Conservation (phyloP, 2,797 vertebrate genomes). For the Poeciliopsis paucimaculata region DNA sequence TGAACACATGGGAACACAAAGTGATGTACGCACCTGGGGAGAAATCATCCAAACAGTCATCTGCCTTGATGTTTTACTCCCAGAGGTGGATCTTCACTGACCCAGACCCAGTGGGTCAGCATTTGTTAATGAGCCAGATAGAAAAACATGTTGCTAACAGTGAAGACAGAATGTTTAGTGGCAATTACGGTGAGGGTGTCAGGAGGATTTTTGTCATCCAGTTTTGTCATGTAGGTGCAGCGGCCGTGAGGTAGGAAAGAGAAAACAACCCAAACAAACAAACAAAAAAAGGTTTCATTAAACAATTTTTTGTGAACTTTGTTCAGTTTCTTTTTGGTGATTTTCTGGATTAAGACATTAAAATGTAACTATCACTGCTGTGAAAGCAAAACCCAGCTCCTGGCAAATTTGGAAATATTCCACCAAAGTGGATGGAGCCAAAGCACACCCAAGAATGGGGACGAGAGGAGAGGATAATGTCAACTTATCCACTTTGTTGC, state of each 20-base stretch:
- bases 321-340: background rate
- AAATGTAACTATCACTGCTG: background rate
- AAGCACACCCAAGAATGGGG: too few species aligned
- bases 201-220: conserved; percentile 39
- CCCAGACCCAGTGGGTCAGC: conserved; percentile 65
- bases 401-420: too few species aligned
- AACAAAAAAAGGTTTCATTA: background rate
- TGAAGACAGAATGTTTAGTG: conserved; percentile 35
- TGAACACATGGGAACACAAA: conserved; percentile 45
- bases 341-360: background rate
- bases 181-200: conserved; percentile 32
- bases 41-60: conserved; percentile 75
- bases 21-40: conserved; percentile 72
- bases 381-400: too few species aligned
- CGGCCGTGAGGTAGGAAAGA: background rate
- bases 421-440: too few species aligned
- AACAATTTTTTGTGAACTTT: background rate
- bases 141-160: conserved; percentile 54
- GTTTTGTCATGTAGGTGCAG: conserved; percentile 17
- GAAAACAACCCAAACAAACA: background rate
- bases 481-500: too few species aligned
- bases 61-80: conserved; percentile 64
- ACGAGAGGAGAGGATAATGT: too few species aligned
- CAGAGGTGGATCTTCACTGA: conserved; percentile 64
- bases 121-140: conserved; percentile 73